Base-by-base conservation (phyloP, 2,797 vertebrate genomes). In the Paratrypauchen microcephalus region DNA sequence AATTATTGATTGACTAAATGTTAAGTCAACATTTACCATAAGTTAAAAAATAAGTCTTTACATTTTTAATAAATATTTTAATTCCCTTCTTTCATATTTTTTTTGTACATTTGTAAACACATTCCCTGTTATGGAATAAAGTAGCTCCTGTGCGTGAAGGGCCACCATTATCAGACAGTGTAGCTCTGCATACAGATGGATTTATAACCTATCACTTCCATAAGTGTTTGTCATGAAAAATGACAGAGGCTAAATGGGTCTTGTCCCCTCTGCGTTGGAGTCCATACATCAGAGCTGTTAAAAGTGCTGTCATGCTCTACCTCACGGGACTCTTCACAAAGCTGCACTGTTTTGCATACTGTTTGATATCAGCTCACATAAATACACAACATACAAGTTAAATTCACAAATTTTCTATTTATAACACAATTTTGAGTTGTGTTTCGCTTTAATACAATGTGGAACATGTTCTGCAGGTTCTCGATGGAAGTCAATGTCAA, bases 401-500 rank as follows among this genome's bases (percentile, higher is more conserved):
- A 78, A 77, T 61, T 65, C 0, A n/a, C 23, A 16, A 47, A 18
- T 26, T 8, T 11, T 19, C 24, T 16, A 26, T 24, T 47, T 11
- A 9, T 32, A 7, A 41, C 39, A 47, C 21, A 19, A 4, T 21
- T 24, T 61, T 26, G 21, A 36, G 9, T 65, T 56, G 41, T 77
- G n/a, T 58, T 65, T 19, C 23, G 67, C 48, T 66, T 64, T 64
- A 54, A 52, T 74, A 0, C 63, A 24, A 79, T 0, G 21, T 24
- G 36, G 26, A 2, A 16, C n/a, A 2, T 56, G 21, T 52, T 62
- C 26, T 32, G 4, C 24, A 99, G 97, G 97, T 71, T 99, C 97
- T 80, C 95, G 97, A 89, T 99, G 97, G 97, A 99, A 99, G 93
- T 87, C 96, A 48, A 99, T 99, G 97, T 95, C 96, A 56, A 99